A percentile compares a stretch with the other conserved stretches of the same genome.
phyloP scores from a whole-genome alignment of 2,888 invertebrate species.

The Aethes cnicana region DNA sequence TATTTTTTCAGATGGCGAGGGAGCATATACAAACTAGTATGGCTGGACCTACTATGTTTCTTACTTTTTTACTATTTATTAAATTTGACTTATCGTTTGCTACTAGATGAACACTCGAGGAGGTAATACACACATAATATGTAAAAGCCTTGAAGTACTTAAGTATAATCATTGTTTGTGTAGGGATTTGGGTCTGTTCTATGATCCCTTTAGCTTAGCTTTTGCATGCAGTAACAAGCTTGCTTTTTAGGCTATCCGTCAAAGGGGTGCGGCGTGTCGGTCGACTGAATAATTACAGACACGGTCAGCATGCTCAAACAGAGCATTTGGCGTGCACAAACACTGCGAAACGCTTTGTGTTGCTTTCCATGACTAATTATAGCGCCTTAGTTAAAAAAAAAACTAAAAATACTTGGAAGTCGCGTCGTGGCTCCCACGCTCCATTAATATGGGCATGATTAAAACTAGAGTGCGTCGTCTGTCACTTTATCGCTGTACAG shows the following conservation, averaged over 20 bases:
- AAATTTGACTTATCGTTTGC: conserved; percentile 89
- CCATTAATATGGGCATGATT: not conserved
- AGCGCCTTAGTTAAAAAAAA: not conserved
- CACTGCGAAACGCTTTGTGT: conserved; percentile 1
- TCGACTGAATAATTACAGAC: conserved; percentile 12
- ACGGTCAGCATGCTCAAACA: conserved; percentile 15
- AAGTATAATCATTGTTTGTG: conserved; percentile 11
- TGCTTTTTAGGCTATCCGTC: conserved; percentile 7
- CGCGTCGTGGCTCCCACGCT: not conserved
- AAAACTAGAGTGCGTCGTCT: not conserved
- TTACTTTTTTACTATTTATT: conserved; percentile 89
- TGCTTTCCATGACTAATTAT: conserved; percentile 7
- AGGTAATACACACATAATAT: conserved; percentile 83
- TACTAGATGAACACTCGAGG: conserved; percentile 86
- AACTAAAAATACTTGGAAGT: conserved; percentile 8
- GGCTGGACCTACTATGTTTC: conserved; percentile 93
- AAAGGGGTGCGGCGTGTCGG: conserved; percentile 21
- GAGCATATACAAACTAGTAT: conserved; percentile 96
- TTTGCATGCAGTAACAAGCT: conserved; percentile 8
- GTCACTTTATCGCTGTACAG: not conserved
- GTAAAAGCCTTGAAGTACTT: too few species aligned
- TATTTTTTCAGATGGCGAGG: conserved; percentile 92
- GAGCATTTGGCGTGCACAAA: conserved; percentile 15
- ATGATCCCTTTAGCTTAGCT: not conserved
- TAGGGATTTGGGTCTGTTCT: not conserved